Base-by-base conservation (phyloP, 2,797 vertebrate genomes). In the Tangara arthus region DNA sequence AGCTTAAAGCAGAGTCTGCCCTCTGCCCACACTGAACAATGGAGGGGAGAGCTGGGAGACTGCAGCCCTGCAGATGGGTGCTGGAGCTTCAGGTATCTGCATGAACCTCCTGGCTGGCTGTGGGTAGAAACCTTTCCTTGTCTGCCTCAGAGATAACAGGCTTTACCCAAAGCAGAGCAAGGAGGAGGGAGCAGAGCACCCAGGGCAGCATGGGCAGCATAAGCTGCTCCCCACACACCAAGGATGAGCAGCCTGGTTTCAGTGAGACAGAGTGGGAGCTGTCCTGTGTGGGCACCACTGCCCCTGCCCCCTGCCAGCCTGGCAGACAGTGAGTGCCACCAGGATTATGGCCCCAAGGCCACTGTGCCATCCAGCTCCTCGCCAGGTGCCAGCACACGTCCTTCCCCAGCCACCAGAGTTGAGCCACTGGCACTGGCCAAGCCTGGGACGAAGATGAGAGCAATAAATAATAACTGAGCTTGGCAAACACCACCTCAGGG, bases 171-270 rank as follows among this genome's bases (percentile, higher is more conserved):
- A 94, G 69, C 37, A 87, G 60, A 41, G 41, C 39, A 21, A 60
- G 60, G 34, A 87, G 32, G 59, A 30, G 39, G 22, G 34, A 73
- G 76, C 64, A 60, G 44, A 70, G 46, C 53, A 80, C 65, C 46
- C 1, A 1, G 30, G 17, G 44, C 14, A 72, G 57, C 0, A 1
- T 19, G 44, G 37, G 34, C 9, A 85, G 41, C 6, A 1, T 1
- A 8, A 79, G 32, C 80, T 88, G 73, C 47, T 86, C 46, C 41
- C 12, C 46, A 55, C 53, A 78, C 65, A 37, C 32, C 66, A 73
- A 92, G 83, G 83, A 70, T 0, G 0, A 90, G 55, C 65, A 65
- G 57, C 47, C 42, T 76, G 69, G 34, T 50, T 83, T 71, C 59
- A 81, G 69, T 35, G 75, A 53, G 50, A 22, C 61, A 20, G 46